Evolutionary conservation across 2,797 vertebrate genomes (phyloP).

Genomic region (Ptychadena robeensis): DNA sequence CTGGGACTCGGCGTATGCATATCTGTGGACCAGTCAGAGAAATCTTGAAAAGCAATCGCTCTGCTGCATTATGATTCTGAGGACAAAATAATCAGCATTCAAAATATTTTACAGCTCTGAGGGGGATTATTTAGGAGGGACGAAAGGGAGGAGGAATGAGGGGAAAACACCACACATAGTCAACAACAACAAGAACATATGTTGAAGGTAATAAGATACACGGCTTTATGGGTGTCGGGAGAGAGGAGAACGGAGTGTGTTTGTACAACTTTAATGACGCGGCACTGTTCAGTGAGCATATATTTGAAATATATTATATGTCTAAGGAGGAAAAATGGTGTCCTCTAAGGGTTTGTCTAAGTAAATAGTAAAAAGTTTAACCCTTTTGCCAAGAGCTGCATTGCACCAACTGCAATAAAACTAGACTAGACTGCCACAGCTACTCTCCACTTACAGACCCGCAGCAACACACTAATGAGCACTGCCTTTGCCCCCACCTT

Average conservation of each 20-base stretch:
- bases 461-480: conserved; percentile 6
- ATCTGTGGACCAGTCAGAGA: conserved; percentile 51
- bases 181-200: conserved; percentile 90
- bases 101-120: conserved; percentile 88
- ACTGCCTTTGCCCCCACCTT: conserved; percentile 13
- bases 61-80: conserved; percentile 87
- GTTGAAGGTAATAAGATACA: conserved; percentile 91
- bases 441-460: conserved; percentile 7
- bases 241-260: conserved; percentile 81
- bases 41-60: conserved; percentile 80
- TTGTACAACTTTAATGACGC: conserved; percentile 89
- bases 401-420: conserved; percentile 23
- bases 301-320: conserved; percentile 83
- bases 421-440: neutral
- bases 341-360: conserved; percentile 40
- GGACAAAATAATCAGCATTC: conserved; percentile 86
- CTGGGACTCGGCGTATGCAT: neutral
- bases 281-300: conserved; percentile 83
- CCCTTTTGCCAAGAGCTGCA: conserved; percentile 25
- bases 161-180: conserved; percentile 59
- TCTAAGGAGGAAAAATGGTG: conserved; percentile 51
- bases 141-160: conserved; percentile 48
- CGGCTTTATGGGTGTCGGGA: conserved; percentile 91
- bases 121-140: conserved; percentile 82
- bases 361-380: conserved; percentile 43